These are phyloP conservation scores for Coptodon bakossiorum DNA, from an alignment of 2,113 vertebrate genomes.

Conservation along the genomic window DNA sequence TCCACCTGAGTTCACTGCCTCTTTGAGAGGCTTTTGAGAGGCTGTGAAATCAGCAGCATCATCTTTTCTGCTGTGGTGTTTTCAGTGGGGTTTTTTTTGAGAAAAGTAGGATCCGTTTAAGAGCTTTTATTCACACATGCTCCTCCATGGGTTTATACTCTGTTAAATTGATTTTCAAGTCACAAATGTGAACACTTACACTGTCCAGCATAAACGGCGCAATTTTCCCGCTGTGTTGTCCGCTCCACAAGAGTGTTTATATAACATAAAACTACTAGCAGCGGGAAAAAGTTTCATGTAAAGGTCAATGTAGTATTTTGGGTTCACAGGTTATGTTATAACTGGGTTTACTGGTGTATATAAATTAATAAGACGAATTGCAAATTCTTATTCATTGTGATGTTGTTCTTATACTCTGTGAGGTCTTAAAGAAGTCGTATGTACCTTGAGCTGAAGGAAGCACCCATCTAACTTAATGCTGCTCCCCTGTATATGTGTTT, in stretches of 20 bases:
- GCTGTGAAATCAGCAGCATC: background rate
- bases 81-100: background rate
- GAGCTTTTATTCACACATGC: background rate
- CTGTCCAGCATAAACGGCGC: background rate
- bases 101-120: background rate
- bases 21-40: background rate
- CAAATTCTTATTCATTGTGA: background rate
- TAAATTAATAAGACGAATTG: rapidly evolving
- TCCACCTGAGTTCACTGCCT: background rate
- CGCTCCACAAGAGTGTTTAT: background rate
- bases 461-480: background rate
- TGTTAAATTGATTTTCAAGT: background rate
- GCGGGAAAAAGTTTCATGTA: background rate
- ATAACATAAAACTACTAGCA: background rate
- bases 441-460: background rate
- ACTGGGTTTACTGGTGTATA: background rate
- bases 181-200: background rate
- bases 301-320: no score
- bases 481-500: background rate
- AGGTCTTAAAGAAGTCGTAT: background rate
- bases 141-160: background rate
- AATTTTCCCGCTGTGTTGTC: background rate
- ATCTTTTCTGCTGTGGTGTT: background rate
- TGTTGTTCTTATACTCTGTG: background rate
- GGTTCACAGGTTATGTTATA: background rate